A percentile compares a stretch with the other conserved stretches of the same genome.
These are phyloP conservation scores for Pseudobourletiella spinata DNA, from an alignment of 1,140 invertebrate species.

Conservation along the genomic window DNA sequence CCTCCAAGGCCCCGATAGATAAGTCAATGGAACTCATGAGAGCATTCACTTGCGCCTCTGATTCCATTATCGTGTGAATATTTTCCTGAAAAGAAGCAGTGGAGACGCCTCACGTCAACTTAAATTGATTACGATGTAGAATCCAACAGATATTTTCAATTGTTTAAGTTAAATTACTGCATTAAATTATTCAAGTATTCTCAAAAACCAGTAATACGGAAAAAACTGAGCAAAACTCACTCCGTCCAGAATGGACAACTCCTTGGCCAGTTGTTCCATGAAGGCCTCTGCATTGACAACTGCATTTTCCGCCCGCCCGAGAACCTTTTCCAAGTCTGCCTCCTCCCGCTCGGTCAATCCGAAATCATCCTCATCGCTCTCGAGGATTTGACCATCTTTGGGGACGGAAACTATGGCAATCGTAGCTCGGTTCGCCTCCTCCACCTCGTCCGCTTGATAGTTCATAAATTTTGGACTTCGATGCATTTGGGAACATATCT, in stretches of 20 bases:
- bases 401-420: slow-evolving; percentile 28
- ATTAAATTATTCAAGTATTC: too few relatives aligned
- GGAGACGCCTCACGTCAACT: too few relatives aligned
- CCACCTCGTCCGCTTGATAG: slow-evolving; percentile 32
- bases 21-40: slow-evolving; percentile 76
- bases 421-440: slow-evolving; percentile 44
- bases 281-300: slow-evolving; percentile 79
- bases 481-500: slow-evolving; percentile 28
- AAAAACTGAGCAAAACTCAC: too few relatives aligned
- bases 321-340: slow-evolving; percentile 60
- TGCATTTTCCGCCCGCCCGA: slow-evolving; percentile 65
- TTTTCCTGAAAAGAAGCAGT: slow-evolving; percentile 58
- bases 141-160: neutral
- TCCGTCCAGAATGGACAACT: slow-evolving; percentile 72
- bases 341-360: slow-evolving; percentile 75
- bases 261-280: slow-evolving; percentile 68
- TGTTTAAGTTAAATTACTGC: too few relatives aligned
- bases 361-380: slow-evolving; percentile 58
- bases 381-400: slow-evolving; percentile 32
- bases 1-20: slow-evolving; percentile 65
- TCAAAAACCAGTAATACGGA: too few relatives aligned
- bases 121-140: too few relatives aligned
- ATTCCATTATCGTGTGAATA: slow-evolving; percentile 74
- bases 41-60: slow-evolving; percentile 68
- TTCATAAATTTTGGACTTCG: slow-evolving; percentile 33